Base-by-base conservation (phyloP, 2,797 vertebrate species). In the Nannoperca obscura region DNA sequence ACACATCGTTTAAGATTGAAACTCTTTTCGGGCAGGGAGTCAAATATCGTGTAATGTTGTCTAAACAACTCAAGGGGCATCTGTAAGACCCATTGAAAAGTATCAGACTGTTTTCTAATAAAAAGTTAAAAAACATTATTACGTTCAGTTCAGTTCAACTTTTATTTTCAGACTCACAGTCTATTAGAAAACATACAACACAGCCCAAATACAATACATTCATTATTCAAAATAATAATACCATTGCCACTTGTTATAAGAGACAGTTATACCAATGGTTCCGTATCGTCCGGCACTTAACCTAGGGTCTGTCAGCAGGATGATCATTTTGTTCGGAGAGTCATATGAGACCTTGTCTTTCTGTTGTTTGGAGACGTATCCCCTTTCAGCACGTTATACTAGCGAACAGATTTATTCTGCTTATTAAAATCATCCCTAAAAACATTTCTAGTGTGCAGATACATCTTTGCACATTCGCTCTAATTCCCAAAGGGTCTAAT, bases 401-500 rank as follows among this genome's bases (percentile, higher is more conserved):
- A 30, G 19, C 46, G 47, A n/a, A 40, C 40, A 57, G 55, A 70
- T 75, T 44, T 70, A 50, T 36, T 63, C 30, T 0, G 13, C 44
- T 60, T 47, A 38, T 22, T 70, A 24, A 78, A 73, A 40, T 57
- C 20, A 42, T 46, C 32, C 54, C 30, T 32, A 5, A 61, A 75
- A 64, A 64, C 14, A 64, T 44, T 20, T 58, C 17, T 8, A 3
- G 27, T 60, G 36, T 52, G 24, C 17, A 44, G 60, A 32, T 14
- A 30, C 30, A 67, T 80, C 13, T 69, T 73, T 13, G 68, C 22
- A 59, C 19, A 60, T 65, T 14, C 38, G 47, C 42, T 20, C 17
- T 60, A 42, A 76, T 30, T n/a, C 14, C 42, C 47, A 34, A 4
- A 52, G 14, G 65, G 46, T 54, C 46, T 49, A 42, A 58, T 67